Conservation (phyloP, 2,113 vertebrate species). For the Dryoscopus gambensis region DNA sequence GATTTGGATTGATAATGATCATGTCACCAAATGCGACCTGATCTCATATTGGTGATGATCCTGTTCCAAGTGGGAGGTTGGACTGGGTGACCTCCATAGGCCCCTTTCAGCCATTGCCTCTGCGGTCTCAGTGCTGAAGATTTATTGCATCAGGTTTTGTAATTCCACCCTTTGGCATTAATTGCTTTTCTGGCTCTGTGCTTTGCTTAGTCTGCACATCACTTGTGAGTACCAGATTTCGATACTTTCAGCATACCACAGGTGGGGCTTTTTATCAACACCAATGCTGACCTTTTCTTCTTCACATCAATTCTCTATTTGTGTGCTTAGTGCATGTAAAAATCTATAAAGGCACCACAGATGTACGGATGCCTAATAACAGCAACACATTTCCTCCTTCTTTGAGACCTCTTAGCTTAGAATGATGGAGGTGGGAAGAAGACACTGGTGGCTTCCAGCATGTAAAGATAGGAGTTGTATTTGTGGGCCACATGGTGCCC, state of each 20-base stretch:
- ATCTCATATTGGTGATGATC: background rate
- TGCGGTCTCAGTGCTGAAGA: background rate
- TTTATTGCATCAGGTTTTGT: background rate
- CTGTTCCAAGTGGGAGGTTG: background rate
- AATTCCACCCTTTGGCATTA: background rate
- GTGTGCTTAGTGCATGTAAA: background rate
- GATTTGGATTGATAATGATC: background rate
- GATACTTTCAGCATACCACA: background rate
- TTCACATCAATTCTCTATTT: background rate
- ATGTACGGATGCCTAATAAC: background rate
- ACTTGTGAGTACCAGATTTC: background rate
- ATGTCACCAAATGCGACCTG: background rate
- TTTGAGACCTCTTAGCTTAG: background rate
- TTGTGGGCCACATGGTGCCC: background rate
- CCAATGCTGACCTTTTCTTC: background rate
- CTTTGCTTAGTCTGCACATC: background rate
- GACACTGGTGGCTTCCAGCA: background rate
- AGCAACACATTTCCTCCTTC: background rate
- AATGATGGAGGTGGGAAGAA: background rate
- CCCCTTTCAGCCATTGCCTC: background rate
- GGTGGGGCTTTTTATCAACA: background rate
- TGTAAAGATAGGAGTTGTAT: background rate
- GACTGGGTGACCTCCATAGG: background rate
- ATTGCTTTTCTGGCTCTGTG: background rate
- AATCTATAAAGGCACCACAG: background rate